phyloP scores from a whole-genome alignment of 2,888 invertebrate genomes.

The Slavum lentiscoides region DNA sequence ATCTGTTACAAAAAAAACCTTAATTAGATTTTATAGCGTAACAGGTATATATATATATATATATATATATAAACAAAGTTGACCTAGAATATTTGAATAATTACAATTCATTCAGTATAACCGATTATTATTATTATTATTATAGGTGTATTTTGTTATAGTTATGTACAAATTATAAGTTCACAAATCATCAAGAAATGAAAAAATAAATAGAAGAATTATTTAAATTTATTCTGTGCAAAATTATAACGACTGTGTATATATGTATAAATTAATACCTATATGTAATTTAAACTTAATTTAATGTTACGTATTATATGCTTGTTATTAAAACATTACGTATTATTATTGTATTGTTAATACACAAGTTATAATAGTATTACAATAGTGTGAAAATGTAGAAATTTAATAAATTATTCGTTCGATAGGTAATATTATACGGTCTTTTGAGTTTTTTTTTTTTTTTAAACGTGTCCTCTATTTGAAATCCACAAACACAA shows the following conservation, averaged over 20 bases:
- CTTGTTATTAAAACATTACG: neutral
- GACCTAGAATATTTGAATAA: constrained; percentile 33
- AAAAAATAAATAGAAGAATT: neutral
- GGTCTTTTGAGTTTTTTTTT: neutral
- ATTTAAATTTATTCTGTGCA: too few relatives aligned
- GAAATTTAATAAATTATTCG: neutral
- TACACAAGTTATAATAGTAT: neutral
- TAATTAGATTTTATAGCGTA: constrained; percentile 20
- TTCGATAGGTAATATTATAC: neutral
- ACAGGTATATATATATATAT: constrained; percentile 25
- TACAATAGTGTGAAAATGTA: neutral
- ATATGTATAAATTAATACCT: too few relatives aligned
- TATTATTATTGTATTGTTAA: neutral
- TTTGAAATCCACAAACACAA: neutral
- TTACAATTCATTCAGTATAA: constrained; percentile 26
- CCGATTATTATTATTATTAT: neutral
- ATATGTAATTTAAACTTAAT: too few relatives aligned
- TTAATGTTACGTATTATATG: neutral
- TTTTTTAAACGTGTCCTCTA: neutral
- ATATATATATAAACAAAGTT: constrained; percentile 13
- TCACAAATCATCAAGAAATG: constrained; percentile 1
- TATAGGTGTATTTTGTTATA: neutral
- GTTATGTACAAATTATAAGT: constrained; percentile 6
- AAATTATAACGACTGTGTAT: neutral
- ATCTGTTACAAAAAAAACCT: constrained; percentile 1